Base-by-base conservation (phyloP, 1,140 invertebrate genomes). In the Drosophila sechellia region DNA sequence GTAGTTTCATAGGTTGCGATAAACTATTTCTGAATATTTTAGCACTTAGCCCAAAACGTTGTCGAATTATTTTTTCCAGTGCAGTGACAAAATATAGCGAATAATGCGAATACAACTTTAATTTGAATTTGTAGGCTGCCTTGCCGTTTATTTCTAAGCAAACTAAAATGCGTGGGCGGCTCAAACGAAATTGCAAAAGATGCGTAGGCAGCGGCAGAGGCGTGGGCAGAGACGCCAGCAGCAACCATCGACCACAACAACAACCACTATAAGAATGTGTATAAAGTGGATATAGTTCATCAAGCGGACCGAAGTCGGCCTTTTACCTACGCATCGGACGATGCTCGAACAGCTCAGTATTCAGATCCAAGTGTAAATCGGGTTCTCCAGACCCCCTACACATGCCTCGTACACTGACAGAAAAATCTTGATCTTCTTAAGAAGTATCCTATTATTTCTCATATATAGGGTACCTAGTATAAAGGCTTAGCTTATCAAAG, bases 121-220 rank as follows among this genome's bases (percentile, higher is more conserved):
- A 79, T 79, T 64, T 70, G 69, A 83, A 78, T 84, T 87, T 75
- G 74, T 77, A 60, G 74, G 74, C 56, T 76, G 74, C 43, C 46
- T 39, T 63, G 74, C 71, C 57, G 69, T 65, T 75, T 90, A 80
- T 78, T 89, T 89, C 80, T 89, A 89, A 89, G 85, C 80, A 83
- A 83, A 73, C 77, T 70, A 53, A 46, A 64, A 89, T 76, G 83
- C 84, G 83, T 87, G 83, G 83, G 83, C 76, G 84, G 79, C 61
- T 72, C 80, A 85, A 86, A 81, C 84, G 84, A 89, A 80, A 89
- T 90, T 90, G 85, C 85, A 74, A 89, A 89, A 89, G 81, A 89
- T 87, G 84, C 84, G 84, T 87, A 84, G 84, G 84, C 72, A 34
- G 81, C 17, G 63, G 57, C 50, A 52, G 55, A 4, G 20, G 6